Evolutionary conservation across 1,140 invertebrate genomes (phyloP).

Genomic region (Lasioglossum baleicum): DNA sequence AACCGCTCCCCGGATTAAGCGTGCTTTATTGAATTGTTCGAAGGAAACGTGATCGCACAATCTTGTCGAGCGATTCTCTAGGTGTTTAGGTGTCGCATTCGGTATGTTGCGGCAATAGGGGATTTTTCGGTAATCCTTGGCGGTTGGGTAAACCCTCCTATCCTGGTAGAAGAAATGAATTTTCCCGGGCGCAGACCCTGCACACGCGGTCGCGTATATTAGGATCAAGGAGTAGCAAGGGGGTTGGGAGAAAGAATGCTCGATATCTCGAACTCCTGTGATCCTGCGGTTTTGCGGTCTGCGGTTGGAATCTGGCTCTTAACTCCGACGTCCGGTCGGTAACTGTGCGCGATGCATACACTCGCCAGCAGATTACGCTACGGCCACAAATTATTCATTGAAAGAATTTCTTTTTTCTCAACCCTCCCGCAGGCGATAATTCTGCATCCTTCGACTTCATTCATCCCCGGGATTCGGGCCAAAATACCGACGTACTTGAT

Average conservation of each 20-base stretch:
- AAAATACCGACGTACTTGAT: too few species aligned
- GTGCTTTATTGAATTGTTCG: too few species aligned
- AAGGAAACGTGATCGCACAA: too few species aligned
- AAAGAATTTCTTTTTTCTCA: neutral
- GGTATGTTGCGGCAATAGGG: neutral
- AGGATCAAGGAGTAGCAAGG: neutral
- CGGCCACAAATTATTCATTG: slow-evolving; percentile 36
- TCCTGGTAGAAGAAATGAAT: slow-evolving; percentile 11
- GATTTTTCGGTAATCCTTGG: neutral
- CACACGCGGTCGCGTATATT: neutral
- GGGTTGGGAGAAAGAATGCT: slow-evolving; percentile 22
- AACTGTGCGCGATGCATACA: slow-evolving; percentile 42
- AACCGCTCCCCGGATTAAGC: too few species aligned
- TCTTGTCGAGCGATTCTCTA: too few species aligned
- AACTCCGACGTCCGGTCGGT: slow-evolving; percentile 45
- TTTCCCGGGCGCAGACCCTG: neutral
- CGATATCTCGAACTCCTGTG: slow-evolving; percentile 41
- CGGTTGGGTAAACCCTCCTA: neutral
- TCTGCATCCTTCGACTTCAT: neutral
- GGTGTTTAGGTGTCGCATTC: neutral
- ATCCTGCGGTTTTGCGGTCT: slow-evolving; percentile 45
- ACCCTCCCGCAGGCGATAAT: neutral
- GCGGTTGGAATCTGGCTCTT: slow-evolving; percentile 32
- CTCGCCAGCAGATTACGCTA: slow-evolving; percentile 55
- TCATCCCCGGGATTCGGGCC: neutral